Conservation (phyloP, 2,888 invertebrate genomes). For the Epinotia demarniana region DNA sequence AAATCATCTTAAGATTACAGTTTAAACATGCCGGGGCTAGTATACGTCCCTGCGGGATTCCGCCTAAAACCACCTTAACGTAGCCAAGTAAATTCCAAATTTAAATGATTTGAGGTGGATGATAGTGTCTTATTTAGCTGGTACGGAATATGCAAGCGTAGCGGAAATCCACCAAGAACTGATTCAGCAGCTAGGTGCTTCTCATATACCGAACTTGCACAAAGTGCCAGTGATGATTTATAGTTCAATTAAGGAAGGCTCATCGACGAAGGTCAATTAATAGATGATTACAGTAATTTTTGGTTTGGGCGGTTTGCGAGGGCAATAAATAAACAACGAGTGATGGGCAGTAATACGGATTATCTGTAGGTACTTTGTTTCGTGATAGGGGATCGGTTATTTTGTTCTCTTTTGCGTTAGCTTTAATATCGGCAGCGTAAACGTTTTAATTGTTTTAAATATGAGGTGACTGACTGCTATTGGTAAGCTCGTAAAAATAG, state of each 20-base stretch:
- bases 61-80: constrained; percentile 51
- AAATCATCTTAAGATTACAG: constrained; percentile 83
- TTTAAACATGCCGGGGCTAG: constrained; percentile 62
- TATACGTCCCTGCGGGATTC: constrained; percentile 53
- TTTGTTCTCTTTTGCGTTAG: constrained; percentile 15
- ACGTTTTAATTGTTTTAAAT: neutral
- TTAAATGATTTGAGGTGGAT: constrained; percentile 23
- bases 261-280: constrained; percentile 66
- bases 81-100: constrained; percentile 48
- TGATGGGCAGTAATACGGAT: constrained; percentile 43
- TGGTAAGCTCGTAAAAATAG: neutral
- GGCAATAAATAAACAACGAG: constrained; percentile 44
- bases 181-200: constrained; percentile 77
- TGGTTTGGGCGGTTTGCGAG: constrained; percentile 37
- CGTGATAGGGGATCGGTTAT: constrained; percentile 33
- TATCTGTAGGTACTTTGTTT: constrained; percentile 30
- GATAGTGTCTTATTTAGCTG: constrained; percentile 55
- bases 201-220: constrained; percentile 70
- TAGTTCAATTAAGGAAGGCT: constrained; percentile 75
- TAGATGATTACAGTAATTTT: constrained; percentile 52
- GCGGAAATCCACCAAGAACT: constrained; percentile 72
- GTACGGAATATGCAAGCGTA: constrained; percentile 67
- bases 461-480: neutral
- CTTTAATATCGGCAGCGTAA: constrained; percentile 10
- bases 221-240: constrained; percentile 74